phyloP scores from a whole-genome alignment of 2,888 invertebrate species.

The Pseudanteris insignis region DNA sequence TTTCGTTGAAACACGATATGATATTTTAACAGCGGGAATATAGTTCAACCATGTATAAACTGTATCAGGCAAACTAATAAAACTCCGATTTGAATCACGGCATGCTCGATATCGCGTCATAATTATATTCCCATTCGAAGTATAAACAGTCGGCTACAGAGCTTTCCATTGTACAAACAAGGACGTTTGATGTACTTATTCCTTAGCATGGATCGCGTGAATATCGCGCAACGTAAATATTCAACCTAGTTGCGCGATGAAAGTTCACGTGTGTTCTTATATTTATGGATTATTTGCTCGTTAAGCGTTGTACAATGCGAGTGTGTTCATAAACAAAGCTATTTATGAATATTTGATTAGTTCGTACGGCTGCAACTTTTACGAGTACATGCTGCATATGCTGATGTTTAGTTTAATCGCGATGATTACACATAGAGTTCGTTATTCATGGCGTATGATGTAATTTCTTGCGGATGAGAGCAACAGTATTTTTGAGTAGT shows the following conservation, averaged over 20 bases:
- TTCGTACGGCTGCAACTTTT: slow-evolving; percentile 13
- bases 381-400: slow-evolving; percentile 16
- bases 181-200: slow-evolving; percentile 12
- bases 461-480: slow-evolving; percentile 4
- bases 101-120: too few species aligned
- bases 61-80: too few species aligned
- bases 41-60: too few species aligned
- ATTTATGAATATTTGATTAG: slow-evolving; percentile 26
- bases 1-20: too few species aligned
- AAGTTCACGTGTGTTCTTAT: slow-evolving; percentile 22
- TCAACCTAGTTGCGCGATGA: slow-evolving; percentile 5
- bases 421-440: slow-evolving; percentile 10
- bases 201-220: slow-evolving; percentile 6
- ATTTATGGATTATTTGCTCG: slow-evolving; percentile 23
- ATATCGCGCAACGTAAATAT: slow-evolving; percentile 17
- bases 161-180: slow-evolving; percentile 1
- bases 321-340: slow-evolving; percentile 14
- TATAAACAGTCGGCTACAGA: background rate
- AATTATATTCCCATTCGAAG: too few species aligned
- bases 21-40: too few species aligned
- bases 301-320: slow-evolving; percentile 15
- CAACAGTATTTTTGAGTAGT: background rate
- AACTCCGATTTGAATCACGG: too few species aligned
- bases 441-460: slow-evolving; percentile 10
- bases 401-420: slow-evolving; percentile 23